These are phyloP conservation scores for Procavia capensis DNA, from an alignment of 2,113 vertebrate species.

Conservation along the genomic window DNA sequence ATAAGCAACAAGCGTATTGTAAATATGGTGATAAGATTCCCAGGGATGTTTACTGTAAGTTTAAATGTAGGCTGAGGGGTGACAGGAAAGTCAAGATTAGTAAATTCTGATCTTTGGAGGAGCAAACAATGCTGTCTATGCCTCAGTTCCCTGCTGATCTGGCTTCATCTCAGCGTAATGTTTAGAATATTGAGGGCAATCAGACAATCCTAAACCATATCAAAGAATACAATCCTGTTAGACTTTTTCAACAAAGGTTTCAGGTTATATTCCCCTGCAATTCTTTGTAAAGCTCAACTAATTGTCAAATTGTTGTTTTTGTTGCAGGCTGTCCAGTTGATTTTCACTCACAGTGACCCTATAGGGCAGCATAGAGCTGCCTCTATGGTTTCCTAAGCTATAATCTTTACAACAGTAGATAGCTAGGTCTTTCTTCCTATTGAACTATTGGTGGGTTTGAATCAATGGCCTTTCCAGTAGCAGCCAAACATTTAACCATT, in stretches of 20 bases:
- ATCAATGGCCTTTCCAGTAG: too few species aligned
- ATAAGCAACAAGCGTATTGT: neutral
- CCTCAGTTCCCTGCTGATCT: neutral
- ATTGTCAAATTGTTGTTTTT: neutral
- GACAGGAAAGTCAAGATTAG: neutral
- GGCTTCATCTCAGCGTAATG: neutral
- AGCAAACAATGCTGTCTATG: neutral
- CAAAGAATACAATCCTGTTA: neutral
- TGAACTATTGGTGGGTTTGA: neutral
- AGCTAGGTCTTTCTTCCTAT: too few species aligned
- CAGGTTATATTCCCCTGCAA: neutral
- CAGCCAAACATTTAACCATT: neutral
- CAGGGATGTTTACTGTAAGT: conserved; percentile 15
- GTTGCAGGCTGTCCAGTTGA: neutral
- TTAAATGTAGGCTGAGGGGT: neutral
- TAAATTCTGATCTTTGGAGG: neutral
- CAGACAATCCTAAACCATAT: neutral
- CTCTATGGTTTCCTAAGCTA: neutral
- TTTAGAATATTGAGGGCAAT: neutral
- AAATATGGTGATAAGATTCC: conserved; percentile 35
- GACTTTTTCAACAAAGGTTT: neutral
- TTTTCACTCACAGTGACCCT: neutral
- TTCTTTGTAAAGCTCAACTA: neutral
- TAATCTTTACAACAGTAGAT: neutral
- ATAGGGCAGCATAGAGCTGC: neutral